These are phyloP conservation scores for Platycheirus rosarum DNA, from an alignment of 2,888 invertebrate genomes.

Conservation along the genomic window DNA sequence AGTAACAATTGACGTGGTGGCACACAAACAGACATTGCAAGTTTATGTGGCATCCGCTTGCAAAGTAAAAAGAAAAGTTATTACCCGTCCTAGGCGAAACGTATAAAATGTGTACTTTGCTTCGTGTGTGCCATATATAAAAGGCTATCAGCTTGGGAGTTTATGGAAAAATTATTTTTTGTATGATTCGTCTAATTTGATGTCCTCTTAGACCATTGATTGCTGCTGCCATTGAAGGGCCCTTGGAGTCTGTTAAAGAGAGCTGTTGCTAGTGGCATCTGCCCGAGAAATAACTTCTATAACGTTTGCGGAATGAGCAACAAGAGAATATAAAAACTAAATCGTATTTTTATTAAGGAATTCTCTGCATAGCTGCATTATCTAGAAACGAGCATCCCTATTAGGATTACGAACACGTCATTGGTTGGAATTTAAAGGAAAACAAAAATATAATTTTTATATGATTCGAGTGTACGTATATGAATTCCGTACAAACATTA, in stretches of 20 bases:
- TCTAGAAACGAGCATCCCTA: too few relatives aligned
- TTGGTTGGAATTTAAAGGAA: too few relatives aligned
- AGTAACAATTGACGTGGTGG: constrained; percentile 28
- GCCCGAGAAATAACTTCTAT: constrained; percentile 28
- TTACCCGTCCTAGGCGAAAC: constrained; percentile 25
- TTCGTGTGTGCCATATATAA: constrained; percentile 36
- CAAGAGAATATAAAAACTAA: too few relatives aligned
- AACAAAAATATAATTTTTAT: too few relatives aligned
- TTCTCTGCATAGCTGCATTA: too few relatives aligned
- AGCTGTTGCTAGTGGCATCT: constrained; percentile 31
- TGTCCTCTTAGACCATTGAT: constrained; percentile 44
- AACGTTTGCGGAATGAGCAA: neutral
- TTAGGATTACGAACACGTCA: too few relatives aligned
- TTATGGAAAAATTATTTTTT: constrained; percentile 54
- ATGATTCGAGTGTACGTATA: too few relatives aligned
- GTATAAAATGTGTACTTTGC: constrained; percentile 21
- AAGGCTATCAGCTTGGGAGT: constrained; percentile 61
- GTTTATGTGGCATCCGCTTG: constrained; percentile 17
- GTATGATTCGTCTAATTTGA: constrained; percentile 68
- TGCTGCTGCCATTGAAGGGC: constrained; percentile 6
- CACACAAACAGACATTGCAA: constrained; percentile 6
- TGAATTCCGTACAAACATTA: too few relatives aligned
- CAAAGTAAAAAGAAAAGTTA: constrained; percentile 37
- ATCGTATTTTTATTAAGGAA: too few relatives aligned
- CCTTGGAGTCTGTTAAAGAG: neutral